These are phyloP conservation scores for Solea senegalensis DNA, from an alignment of 2,113 vertebrate genomes.

Conservation along the genomic window DNA sequence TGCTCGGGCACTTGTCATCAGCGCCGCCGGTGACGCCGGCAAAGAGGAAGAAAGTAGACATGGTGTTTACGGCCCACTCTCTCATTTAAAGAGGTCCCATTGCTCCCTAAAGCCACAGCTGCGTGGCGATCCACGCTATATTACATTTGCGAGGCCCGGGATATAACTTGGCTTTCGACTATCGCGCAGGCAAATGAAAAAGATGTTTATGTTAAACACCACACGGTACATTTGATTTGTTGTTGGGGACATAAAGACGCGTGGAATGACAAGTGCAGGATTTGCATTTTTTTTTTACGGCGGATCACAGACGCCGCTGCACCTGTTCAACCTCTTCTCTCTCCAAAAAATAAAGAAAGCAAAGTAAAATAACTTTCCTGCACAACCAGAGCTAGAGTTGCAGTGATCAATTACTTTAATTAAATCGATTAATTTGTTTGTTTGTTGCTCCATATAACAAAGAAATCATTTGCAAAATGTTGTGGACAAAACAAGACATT, in stretches of 20 bases:
- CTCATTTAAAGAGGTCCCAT: slow-evolving; percentile 71
- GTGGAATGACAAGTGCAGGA: slow-evolving; percentile 16
- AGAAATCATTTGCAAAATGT: no score
- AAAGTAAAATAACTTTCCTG: no score
- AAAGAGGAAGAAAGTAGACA: slow-evolving; percentile 39
- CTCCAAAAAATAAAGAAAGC: no score
- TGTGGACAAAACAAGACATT: no score
- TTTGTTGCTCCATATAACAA: no score
- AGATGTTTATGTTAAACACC: slow-evolving; percentile 53
- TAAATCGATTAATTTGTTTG: no score
- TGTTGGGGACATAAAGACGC: slow-evolving; percentile 16
- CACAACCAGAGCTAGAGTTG: no score
- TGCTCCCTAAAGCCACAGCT: slow-evolving; percentile 58
- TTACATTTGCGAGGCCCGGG: slow-evolving; percentile 55
- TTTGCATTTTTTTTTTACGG: slow-evolving; percentile 55
- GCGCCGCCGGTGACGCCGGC: slow-evolving; percentile 53
- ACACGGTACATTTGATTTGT: slow-evolving; percentile 40
- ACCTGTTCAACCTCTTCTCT: background rate
- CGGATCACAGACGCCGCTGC: slow-evolving; percentile 10
- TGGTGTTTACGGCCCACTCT: slow-evolving; percentile 66
- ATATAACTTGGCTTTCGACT: slow-evolving; percentile 45
- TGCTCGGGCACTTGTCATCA: slow-evolving; percentile 65
- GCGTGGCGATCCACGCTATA: slow-evolving; percentile 51
- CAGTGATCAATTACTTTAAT: no score
- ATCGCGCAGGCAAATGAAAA: slow-evolving; percentile 53